Base-by-base conservation (phyloP, 2,113 vertebrate species). In the Bothrops jararaca region DNA sequence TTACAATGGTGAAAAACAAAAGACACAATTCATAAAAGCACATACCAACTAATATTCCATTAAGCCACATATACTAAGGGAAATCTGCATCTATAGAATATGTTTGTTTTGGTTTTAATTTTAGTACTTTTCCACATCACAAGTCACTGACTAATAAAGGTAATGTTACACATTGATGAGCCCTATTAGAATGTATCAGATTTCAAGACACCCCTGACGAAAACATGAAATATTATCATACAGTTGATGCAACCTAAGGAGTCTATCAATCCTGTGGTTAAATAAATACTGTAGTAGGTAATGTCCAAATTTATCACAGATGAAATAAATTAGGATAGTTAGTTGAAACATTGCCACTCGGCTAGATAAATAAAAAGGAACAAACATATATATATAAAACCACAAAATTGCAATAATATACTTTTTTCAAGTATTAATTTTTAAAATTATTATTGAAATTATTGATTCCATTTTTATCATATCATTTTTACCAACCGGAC, bases 261-360 rank as follows among this genome's bases (percentile, higher is more conserved):
- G 89, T 92, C 95, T 93, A 93, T 93, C 85, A 94, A 91, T 26
- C 74, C 85, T 54, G 93, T 86, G 89, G 85, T 95, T 92, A 97
- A 96, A 97, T 96, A 95, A 95, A 95, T 96, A 93, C 1, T 26
- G 57, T 80, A 95, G 95, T 96, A 97, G 93, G 92, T 95, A 96
- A 97, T 94, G 87, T 60, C 94, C 96, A 94, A 97, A 96, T 93
- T 95, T 97, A 96, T 94, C 92, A 53, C 87, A 95, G 94, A 97
- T 64, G 94, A 91, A 86, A 52, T 95, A 95, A 93, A 92, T 92
- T 93, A 42, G 54, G 45, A 91, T 90, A 80, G 86, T 57, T 93
- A 52, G 3, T 64, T 92, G 90, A 94, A 96, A 96, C n/a, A 10
- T 69, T 26, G 95, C 95, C 94, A 89, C 89, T 26, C 53, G 89